Percentiles rank a stretch among this genome's conserved stretches.
phyloP scores from a whole-genome alignment of 2,797 vertebrate genomes.

The Acipenser ruthenus region DNA sequence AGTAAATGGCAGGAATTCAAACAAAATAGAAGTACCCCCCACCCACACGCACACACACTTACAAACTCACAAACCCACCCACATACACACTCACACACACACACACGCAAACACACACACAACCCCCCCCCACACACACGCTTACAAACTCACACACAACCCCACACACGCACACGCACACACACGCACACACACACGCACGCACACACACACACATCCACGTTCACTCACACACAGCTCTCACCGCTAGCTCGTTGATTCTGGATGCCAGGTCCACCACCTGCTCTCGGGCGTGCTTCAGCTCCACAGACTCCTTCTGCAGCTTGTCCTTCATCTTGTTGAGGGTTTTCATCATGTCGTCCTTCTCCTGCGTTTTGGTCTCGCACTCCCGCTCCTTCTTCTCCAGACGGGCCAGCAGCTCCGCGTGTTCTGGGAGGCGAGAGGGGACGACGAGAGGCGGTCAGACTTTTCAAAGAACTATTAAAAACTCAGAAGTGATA shows the following conservation, averaged over 20 bases:
- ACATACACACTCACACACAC: no score
- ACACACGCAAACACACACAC: no score
- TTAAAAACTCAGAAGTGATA: no score
- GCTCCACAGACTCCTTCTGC: conserved; percentile 84
- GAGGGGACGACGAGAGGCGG: neutral
- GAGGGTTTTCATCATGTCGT: conserved; percentile 97
- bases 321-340: conserved; percentile 99
- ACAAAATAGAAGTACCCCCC: no score
- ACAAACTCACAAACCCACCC: no score
- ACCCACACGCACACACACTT: no score
- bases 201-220: neutral
- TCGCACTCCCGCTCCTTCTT: conserved; percentile 92
- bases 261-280: conserved; percentile 78
- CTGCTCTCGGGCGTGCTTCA: conserved; percentile 82
- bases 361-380: conserved; percentile 88
- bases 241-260: conserved; percentile 76
- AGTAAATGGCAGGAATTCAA: no score
- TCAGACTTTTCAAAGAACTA: no score
- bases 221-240: conserved; percentile 23
- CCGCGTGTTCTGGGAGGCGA: conserved; percentile 64
- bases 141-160: no score
- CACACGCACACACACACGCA: neutral
- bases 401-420: conserved; percentile 78
- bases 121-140: no score
- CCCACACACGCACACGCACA: no score